phyloP scores from a whole-genome alignment of 1,140 invertebrate genomes.

The Trigoniulus corallinus region DNA sequence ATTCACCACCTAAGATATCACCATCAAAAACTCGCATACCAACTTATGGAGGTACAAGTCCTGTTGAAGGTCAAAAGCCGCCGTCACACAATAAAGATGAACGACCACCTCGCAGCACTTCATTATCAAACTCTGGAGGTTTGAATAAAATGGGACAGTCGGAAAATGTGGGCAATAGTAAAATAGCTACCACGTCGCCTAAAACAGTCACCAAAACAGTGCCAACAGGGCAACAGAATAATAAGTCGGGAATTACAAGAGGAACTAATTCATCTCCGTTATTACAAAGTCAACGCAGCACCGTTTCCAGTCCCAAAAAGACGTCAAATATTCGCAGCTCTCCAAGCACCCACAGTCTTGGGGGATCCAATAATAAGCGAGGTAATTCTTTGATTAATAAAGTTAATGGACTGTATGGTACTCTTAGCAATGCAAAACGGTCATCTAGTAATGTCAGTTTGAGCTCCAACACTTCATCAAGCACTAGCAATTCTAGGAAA shows the following conservation, averaged over 20 bases:
- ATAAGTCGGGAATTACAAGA: constrained; percentile 1
- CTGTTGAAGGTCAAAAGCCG: constrained; percentile 5
- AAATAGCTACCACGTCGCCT: background rate
- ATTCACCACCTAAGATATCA: constrained; percentile 28
- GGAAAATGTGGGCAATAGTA: background rate
- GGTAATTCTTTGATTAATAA: constrained; percentile 15
- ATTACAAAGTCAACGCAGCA: background rate
- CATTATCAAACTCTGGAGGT: background rate
- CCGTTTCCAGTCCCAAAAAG: constrained; percentile 6
- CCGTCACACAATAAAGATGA: constrained; percentile 1
- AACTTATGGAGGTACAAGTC: constrained; percentile 15
- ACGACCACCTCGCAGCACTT: background rate
- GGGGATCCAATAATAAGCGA: constrained; percentile 3
- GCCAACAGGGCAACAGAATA: background rate
- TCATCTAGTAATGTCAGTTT: constrained; percentile 41
- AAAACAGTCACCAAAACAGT: background rate
- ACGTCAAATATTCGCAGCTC: constrained; percentile 10
- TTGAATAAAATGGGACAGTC: background rate
- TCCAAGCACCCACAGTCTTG: constrained; percentile 11
- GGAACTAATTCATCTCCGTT: constrained; percentile 1
- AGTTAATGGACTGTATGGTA: constrained; percentile 12
- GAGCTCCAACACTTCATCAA: constrained; percentile 24
- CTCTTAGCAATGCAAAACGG: constrained; percentile 24
- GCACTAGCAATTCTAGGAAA: constrained; percentile 18
- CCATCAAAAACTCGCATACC: constrained; percentile 17